Conservation (phyloP, 2,888 invertebrate genomes). For the Diplazon laetatorius region DNA sequence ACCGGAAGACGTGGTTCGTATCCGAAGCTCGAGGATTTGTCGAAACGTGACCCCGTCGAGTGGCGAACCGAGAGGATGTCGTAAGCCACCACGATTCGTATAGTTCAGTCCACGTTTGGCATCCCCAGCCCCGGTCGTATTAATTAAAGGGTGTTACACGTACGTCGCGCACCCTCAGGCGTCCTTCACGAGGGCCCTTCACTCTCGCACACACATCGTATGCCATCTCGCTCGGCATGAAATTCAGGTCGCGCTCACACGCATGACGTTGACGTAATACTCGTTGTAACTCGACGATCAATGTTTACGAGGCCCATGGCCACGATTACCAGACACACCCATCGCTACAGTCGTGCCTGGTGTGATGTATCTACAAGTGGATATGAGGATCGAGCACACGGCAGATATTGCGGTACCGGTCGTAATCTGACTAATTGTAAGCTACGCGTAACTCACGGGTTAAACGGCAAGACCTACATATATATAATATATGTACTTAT, state of each 20-base stretch:
- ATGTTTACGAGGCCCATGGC: slow-evolving; percentile 55
- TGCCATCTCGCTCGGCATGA: slow-evolving; percentile 31
- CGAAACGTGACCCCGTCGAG: slow-evolving; percentile 1
- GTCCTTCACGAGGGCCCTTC: slow-evolving; percentile 4
- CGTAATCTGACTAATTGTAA: slow-evolving; percentile 17
- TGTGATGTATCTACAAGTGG: slow-evolving; percentile 12
- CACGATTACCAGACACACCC: background rate
- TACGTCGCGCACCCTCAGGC: slow-evolving; percentile 42
- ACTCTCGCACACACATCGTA: background rate
- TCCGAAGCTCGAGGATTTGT: slow-evolving; percentile 3
- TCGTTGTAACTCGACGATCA: slow-evolving; percentile 59
- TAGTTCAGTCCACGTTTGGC: slow-evolving; percentile 57
- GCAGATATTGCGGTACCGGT: slow-evolving; percentile 23
- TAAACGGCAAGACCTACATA: slow-evolving; percentile 17
- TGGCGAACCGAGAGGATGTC: slow-evolving; percentile 15
- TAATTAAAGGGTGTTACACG: slow-evolving; percentile 66
- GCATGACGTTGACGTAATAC: slow-evolving; percentile 58
- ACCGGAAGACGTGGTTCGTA: background rate
- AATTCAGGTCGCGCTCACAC: slow-evolving; percentile 64
- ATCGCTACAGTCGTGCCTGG: slow-evolving; percentile 4
- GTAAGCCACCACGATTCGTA: slow-evolving; percentile 49
- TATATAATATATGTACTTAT: too few relatives aligned
- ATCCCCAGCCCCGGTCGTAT: slow-evolving; percentile 58
- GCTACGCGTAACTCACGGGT: slow-evolving; percentile 33
- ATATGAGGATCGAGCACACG: slow-evolving; percentile 37